Evolutionary conservation across 2,888 invertebrate genomes (phyloP).

Genomic region (Coelogynopora nodosa): DNA sequence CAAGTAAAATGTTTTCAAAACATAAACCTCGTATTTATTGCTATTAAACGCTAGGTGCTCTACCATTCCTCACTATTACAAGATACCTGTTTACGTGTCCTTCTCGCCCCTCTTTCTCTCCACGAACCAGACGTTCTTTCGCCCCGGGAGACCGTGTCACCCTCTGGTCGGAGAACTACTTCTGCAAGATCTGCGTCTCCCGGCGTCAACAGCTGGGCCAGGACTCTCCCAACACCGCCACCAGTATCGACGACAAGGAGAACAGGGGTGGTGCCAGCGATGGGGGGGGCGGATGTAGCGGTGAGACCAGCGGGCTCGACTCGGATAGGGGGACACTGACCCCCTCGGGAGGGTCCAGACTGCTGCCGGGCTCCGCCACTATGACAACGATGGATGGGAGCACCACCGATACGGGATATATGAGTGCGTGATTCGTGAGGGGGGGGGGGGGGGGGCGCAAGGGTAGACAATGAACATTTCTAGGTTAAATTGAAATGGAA

Average conservation of each 20-base stretch:
- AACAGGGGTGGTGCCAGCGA: neutral
- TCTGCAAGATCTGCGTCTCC: conserved; percentile 16
- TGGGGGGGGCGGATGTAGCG: neutral
- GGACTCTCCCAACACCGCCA: neutral
- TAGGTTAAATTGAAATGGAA: too few relatives aligned
- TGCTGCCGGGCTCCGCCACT: too few relatives aligned
- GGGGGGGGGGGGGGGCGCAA: too few relatives aligned
- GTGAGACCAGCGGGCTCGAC: too few relatives aligned
- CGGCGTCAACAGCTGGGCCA: neutral
- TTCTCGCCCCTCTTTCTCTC: too few relatives aligned
- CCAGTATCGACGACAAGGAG: conserved; percentile 3
- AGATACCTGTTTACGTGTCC: too few relatives aligned
- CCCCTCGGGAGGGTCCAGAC: neutral
- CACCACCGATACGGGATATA: neutral
- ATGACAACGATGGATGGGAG: neutral
- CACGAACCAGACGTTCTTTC: neutral
- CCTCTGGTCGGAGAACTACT: conserved; percentile 35
- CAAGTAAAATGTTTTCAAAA: too few relatives aligned
- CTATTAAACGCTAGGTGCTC: too few relatives aligned
- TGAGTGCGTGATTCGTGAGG: neutral
- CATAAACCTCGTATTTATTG: too few relatives aligned
- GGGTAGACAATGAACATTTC: too few relatives aligned
- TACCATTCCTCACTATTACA: too few relatives aligned
- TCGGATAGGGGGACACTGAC: neutral
- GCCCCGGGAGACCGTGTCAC: conserved; percentile 34